Conservation (phyloP, 2,888 invertebrate genomes). For the Xylocampa areola region DNA sequence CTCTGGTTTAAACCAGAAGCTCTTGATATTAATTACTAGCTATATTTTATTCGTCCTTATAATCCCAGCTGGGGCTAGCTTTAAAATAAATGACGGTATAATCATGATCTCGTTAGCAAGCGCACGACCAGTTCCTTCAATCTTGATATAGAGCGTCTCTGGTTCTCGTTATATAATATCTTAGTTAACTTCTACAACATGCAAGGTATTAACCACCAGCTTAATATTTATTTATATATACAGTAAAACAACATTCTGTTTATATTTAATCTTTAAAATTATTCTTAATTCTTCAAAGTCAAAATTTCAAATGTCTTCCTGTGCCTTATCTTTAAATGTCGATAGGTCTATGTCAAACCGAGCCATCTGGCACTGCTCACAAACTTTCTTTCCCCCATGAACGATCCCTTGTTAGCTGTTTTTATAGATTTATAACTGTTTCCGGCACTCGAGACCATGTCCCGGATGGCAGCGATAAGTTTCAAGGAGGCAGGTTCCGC, state of each 20-base stretch:
- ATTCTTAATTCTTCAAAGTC: conserved; percentile 24
- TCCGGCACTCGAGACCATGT: conserved; percentile 75
- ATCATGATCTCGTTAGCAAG: conserved; percentile 39
- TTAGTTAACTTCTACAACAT: conserved; percentile 9
- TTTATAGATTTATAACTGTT: conserved; percentile 74
- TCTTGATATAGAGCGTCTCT: conserved; percentile 35
- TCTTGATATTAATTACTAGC: not conserved
- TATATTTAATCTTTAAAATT: conserved; percentile 13
- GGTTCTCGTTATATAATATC: conserved; percentile 34
- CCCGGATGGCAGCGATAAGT: conserved; percentile 82
- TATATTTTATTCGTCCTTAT: not conserved
- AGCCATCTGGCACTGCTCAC: conserved; percentile 53
- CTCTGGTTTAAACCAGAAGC: too few species aligned
- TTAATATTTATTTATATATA: too few species aligned
- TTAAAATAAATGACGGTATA: conserved; percentile 30
- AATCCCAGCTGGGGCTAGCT: conserved; percentile 7
- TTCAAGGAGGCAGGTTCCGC: conserved; percentile 64
- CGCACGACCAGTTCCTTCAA: conserved; percentile 31
- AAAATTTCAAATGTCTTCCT: conserved; percentile 41
- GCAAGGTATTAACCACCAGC: not conserved
- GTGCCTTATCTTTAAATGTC: conserved; percentile 28
- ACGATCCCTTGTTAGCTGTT: conserved; percentile 67
- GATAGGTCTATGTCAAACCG: conserved; percentile 43
- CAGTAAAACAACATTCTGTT: not conserved
- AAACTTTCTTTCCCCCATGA: conserved; percentile 58